Evolutionary conservation across 2,113 vertebrate genomes (phyloP).

Genomic region (Hiodon alosoides): DNA sequence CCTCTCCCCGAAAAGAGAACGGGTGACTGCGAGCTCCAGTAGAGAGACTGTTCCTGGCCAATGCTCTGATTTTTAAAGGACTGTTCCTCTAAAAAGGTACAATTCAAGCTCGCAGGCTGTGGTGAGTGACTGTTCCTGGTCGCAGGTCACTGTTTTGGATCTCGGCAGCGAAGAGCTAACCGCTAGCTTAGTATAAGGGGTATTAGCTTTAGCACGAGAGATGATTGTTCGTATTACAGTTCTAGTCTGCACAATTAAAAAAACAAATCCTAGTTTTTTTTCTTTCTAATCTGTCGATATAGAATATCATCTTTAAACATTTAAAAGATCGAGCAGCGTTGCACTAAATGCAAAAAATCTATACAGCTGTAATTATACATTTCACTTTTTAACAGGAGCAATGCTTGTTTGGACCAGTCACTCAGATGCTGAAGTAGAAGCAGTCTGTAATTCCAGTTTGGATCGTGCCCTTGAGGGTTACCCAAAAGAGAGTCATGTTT

Average conservation of each 20-base stretch:
- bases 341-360: neutral
- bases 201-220: too few species aligned
- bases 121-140: too few species aligned
- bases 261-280: too few species aligned
- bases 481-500: slow-evolving; percentile 14
- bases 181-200: neutral
- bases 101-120: neutral
- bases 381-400: neutral
- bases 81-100: neutral
- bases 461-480: slow-evolving; percentile 26
- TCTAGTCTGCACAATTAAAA: too few species aligned
- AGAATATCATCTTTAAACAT: too few species aligned
- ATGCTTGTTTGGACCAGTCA: slow-evolving; percentile 20
- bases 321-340: neutral
- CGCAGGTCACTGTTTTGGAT: neutral
- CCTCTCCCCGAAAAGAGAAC: slow-evolving; percentile 7
- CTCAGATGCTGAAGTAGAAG: slow-evolving; percentile 11
- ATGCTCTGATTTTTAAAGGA: neutral
- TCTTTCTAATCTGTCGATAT: too few species aligned
- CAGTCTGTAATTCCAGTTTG: slow-evolving; percentile 18
- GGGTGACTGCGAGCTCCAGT: neutral
- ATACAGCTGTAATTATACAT: slow-evolving; percentile 8
- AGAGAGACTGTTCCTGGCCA: slow-evolving; percentile 16
- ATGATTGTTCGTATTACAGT: too few species aligned
- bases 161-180: neutral